Conservation (phyloP, 2,797 vertebrate genomes). For the Chelidonichthys spinosus region DNA sequence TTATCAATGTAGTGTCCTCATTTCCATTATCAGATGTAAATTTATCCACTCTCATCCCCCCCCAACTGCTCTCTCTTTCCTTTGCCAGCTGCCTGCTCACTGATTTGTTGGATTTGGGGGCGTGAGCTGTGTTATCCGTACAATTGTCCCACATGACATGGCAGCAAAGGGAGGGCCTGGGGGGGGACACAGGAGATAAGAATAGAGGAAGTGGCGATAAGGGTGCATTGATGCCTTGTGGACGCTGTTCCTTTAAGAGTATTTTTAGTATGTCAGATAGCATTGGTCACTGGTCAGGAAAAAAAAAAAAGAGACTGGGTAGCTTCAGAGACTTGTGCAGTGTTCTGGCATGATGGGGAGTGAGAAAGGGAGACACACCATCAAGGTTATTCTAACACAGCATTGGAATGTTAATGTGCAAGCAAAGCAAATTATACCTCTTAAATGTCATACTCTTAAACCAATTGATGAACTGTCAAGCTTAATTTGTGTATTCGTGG, state of each 20-base stretch:
- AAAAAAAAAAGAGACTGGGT: slow-evolving; percentile 69
- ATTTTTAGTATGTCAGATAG: slow-evolving; percentile 86
- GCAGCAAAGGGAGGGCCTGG: slow-evolving; percentile 43
- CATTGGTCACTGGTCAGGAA: slow-evolving; percentile 82
- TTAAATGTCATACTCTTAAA: background rate
- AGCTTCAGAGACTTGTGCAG: slow-evolving; percentile 71
- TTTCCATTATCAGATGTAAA: slow-evolving; percentile 34
- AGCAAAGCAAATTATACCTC: no score
- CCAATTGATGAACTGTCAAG: background rate
- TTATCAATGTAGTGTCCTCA: slow-evolving; percentile 19
- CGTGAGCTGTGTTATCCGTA: slow-evolving; percentile 67
- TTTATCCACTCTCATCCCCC: background rate
- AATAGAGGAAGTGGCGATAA: slow-evolving; percentile 44
- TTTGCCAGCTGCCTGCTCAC: slow-evolving; percentile 61
- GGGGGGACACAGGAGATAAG: slow-evolving; percentile 46
- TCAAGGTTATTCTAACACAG: slow-evolving; percentile 34
- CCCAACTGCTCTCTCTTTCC: slow-evolving; percentile 20
- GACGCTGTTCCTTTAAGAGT: slow-evolving; percentile 85
- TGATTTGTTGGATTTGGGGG: slow-evolving; percentile 78
- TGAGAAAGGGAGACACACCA: slow-evolving; percentile 44
- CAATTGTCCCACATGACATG: slow-evolving; percentile 56
- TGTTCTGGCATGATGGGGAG: slow-evolving; percentile 70
- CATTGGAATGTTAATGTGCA: no score
- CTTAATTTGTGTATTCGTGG: background rate
- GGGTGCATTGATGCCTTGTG: slow-evolving; percentile 27